Base-by-base conservation (phyloP, 1,140 invertebrate genomes). In the Marisa cornuarietis region DNA sequence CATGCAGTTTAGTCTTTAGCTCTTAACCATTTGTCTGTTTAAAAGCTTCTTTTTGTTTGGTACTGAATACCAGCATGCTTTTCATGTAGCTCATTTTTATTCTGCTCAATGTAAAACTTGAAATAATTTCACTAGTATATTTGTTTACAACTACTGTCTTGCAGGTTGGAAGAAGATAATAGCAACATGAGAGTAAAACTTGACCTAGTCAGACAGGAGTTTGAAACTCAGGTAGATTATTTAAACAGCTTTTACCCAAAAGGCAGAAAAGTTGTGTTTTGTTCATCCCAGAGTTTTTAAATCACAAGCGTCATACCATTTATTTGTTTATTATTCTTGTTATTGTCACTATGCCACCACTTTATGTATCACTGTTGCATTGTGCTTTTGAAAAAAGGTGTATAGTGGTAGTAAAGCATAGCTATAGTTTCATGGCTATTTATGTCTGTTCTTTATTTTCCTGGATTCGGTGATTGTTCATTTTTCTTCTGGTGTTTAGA, bases 151-250 rank as follows among this genome's bases (percentile, higher is more conserved):
- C 16, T 76, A 54, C 24, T 63, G 22, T 76, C 76, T 82, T 85
- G 31, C 71, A 89, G 88, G 79, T 81, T 82, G 74, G 88, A 89
- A 83, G 88, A 89, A 61, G 88, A 89, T 10, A 88, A 88, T 78
- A 71, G 61, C 18, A 83, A 81, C 58, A 72, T 90, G 58, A 72
- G 84, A 58, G 80, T 81, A 73, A 84, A 87, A 73, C 73, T 88
- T 18, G 86, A 89, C 22, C 78, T 84, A 72, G 83, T 85, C 69
- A 84, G 82, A 80, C 83, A 90, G 51, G 86, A 88, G 79, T 87
- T 86, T 85, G 85, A 90, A 74, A 81, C 87, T 68, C 86, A 88
- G 84, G 85, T 88, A 58, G 79, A 71, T 62, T 26, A 31, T 63
- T 52, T 68, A 69, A n/a, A 18, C 31, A 77, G 61, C 49, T 49